Evolutionary conservation across 23 tunicate species (phyloP).

Genomic region (Trididemnum miniatum): DNA sequence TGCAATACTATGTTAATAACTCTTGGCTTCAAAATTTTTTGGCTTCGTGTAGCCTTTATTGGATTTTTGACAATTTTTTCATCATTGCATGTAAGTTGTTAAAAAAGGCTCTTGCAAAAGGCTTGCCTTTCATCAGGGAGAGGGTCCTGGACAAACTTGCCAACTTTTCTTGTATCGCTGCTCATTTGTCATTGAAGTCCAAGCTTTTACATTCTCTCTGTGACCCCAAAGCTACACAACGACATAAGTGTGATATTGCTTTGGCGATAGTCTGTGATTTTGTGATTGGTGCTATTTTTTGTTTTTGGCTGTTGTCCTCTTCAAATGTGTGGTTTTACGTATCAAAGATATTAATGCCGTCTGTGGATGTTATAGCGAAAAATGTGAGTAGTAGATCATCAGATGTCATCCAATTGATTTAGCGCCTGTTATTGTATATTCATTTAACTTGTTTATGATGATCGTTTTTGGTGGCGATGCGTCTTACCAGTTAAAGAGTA

Average conservation of each 20-base stretch:
- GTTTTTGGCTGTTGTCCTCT: neutral
- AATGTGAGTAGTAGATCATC: neutral
- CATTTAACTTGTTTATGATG: too few relatives aligned
- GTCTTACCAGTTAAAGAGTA: too few relatives aligned
- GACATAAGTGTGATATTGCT: neutral
- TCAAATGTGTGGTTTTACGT: conserved; percentile 8
- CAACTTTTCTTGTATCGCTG: neutral
- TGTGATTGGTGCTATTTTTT: neutral
- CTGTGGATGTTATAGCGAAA: conserved; percentile 21
- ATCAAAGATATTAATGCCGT: conserved; percentile 2
- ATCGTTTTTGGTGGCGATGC: too few relatives aligned
- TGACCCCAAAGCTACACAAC: neutral
- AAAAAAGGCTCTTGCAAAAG: neutral
- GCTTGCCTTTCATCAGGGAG: neutral
- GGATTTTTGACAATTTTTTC: neutral
- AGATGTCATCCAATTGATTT: too few relatives aligned
- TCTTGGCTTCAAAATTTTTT: too few relatives aligned
- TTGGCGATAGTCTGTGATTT: neutral
- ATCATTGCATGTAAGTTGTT: neutral
- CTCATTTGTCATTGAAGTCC: conserved; percentile 14
- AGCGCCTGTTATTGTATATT: too few relatives aligned
- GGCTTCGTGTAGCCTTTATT: neutral
- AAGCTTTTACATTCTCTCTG: neutral
- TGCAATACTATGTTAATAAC: too few relatives aligned
- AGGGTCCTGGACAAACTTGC: neutral